Percentiles rank a stretch among this genome's conserved stretches.
Conservation (phyloP, 1,140 invertebrate genomes). For the Monomorium pharaonis region DNA sequence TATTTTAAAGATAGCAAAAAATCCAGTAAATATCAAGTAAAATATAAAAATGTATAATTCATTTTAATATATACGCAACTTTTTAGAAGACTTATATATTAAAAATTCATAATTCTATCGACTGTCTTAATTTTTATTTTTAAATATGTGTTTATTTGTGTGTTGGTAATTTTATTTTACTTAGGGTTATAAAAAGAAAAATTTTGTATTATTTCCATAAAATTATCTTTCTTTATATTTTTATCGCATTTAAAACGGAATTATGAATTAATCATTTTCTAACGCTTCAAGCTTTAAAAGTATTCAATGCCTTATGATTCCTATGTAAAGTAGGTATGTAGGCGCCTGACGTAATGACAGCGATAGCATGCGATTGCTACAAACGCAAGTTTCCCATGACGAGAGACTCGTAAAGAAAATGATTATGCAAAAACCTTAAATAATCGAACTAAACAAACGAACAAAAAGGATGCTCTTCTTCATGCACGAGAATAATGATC, state of each 20-base stretch:
- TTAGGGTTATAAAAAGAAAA: not conserved
- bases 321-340: constrained; percentile 16
- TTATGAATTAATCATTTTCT: not conserved
- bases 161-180: not conserved
- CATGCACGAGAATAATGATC: not conserved
- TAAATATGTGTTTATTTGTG: not conserved
- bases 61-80: not conserved
- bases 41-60: not conserved
- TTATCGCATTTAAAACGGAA: not conserved
- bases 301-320: not conserved
- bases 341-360: not conserved
- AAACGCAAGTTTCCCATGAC: constrained; percentile 1
- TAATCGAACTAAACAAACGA: not conserved
- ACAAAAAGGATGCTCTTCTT: not conserved
- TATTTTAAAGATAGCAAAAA: not conserved
- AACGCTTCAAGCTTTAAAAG: not conserved
- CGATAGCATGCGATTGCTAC: not conserved
- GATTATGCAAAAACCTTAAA: not conserved
- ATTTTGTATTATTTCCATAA: not conserved
- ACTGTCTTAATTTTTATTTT: too few species aligned
- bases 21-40: not conserved
- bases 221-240: not conserved
- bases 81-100: not conserved
- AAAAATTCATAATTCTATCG: not conserved
- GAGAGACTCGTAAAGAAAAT: not conserved